These are phyloP conservation scores for Pristionchus entomophagus DNA, from an alignment of 2,888 invertebrate species.

Conservation along the genomic window DNA sequence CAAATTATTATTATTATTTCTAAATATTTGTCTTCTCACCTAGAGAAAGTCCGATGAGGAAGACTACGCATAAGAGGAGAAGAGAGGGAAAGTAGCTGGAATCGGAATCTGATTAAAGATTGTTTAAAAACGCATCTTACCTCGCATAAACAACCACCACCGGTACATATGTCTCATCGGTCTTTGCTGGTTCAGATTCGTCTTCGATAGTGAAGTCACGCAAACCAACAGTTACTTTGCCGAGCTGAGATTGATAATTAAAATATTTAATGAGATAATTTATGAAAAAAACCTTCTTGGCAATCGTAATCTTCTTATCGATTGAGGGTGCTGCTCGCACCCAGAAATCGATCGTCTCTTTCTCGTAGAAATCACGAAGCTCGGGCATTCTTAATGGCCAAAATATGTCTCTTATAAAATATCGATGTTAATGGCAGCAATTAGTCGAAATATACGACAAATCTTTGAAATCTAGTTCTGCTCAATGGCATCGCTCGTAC, in stretches of 20 bases:
- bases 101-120: neutral
- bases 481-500: too few relatives aligned
- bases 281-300: neutral
- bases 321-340: constrained; percentile 19
- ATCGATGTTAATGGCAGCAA: too few relatives aligned
- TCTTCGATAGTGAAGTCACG: constrained; percentile 39
- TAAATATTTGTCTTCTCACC: neutral
- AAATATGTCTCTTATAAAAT: too few relatives aligned
- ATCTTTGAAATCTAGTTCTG: too few relatives aligned
- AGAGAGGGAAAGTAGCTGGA: constrained; percentile 19
- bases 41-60: constrained; percentile 1
- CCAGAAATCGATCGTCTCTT: constrained; percentile 46
- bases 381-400: neutral
- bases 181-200: neutral
- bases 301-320: constrained; percentile 38
- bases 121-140: neutral
- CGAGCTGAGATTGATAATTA: neutral
- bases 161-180: neutral
- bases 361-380: constrained; percentile 25
- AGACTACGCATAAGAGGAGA: neutral
- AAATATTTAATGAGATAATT: neutral
- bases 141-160: neutral
- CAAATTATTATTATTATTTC: neutral
- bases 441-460: too few relatives aligned
- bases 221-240: neutral